phyloP scores from a whole-genome alignment of 2,797 vertebrate species.

The Lacerta viridis region DNA sequence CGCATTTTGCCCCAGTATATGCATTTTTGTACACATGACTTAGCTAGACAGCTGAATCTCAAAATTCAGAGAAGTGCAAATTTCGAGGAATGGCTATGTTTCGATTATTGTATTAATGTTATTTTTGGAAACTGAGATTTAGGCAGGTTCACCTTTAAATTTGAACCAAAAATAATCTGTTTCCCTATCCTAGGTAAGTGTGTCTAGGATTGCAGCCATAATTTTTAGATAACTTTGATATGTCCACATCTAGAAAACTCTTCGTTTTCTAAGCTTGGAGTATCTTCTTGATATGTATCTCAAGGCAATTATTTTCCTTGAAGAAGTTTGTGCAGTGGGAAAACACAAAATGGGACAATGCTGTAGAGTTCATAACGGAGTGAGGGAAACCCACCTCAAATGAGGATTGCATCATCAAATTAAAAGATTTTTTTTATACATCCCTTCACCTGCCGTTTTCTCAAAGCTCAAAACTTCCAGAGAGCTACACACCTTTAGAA shows the following conservation, averaged over 20 bases:
- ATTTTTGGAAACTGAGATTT: too few relatives aligned
- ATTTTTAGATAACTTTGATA: neutral
- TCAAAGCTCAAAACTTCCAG: fast-evolving
- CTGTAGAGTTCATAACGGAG: neutral
- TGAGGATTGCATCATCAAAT: neutral
- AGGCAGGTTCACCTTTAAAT: too few relatives aligned
- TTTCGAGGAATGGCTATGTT: too few relatives aligned
- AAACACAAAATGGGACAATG: fast-evolving
- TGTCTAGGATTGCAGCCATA: neutral
- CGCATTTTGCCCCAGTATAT: too few relatives aligned
- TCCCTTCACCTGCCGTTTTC: fast-evolving
- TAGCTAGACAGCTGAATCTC: too few relatives aligned
- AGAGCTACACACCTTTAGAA: neutral
- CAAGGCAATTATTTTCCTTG: neutral
- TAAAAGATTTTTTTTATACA: conserved; percentile 45
- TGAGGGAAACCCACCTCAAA: neutral
- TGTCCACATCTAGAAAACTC: fast-evolving
- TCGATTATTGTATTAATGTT: too few relatives aligned
- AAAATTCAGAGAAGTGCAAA: too few relatives aligned
- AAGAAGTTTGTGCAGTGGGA: conserved; percentile 4
- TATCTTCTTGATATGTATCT: conserved; percentile 13
- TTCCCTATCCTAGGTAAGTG: too few relatives aligned
- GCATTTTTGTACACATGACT: too few relatives aligned
- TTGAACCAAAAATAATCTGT: too few relatives aligned
- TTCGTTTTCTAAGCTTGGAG: neutral